Conservation (phyloP, 2,888 invertebrate genomes). For the Metellina segmentata region DNA sequence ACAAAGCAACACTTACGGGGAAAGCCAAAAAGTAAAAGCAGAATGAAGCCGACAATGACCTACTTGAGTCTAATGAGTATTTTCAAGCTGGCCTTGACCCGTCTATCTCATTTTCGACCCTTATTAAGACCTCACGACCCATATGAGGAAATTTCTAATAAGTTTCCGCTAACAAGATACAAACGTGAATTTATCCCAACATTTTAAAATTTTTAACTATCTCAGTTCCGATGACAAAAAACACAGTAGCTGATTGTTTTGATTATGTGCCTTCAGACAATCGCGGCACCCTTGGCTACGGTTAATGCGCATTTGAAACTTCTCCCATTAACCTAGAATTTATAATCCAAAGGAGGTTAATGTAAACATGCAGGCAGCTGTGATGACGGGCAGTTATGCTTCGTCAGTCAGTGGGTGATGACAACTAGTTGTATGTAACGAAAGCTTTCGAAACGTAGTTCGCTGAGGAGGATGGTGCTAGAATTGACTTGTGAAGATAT, state of each 20-base stretch:
- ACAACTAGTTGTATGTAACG: background rate
- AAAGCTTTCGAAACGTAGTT: too few species aligned
- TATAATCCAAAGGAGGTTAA: constrained; percentile 40
- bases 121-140: constrained; percentile 3
- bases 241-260: background rate
- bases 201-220: background rate
- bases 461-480: too few species aligned
- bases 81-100: background rate
- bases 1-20: too few species aligned
- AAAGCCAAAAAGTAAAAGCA: background rate
- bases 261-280: background rate
- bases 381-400: constrained; percentile 31
- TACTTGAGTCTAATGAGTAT: constrained; percentile 11
- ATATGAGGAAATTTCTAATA: background rate
- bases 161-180: background rate
- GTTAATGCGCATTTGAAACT: constrained; percentile 17
- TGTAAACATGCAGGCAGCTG: constrained; percentile 57
- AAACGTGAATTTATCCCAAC: background rate
- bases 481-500: too few species aligned
- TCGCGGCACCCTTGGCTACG: background rate
- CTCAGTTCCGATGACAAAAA: background rate
- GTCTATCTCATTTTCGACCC: constrained; percentile 19
- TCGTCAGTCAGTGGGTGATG: constrained; percentile 2
- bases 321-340: constrained; percentile 53
- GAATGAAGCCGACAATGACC: constrained; percentile 22